Percentiles rank a stretch among this genome's conserved stretches.
phyloP scores from a whole-genome alignment of 2,113 vertebrate genomes.

The Perca flavescens region DNA sequence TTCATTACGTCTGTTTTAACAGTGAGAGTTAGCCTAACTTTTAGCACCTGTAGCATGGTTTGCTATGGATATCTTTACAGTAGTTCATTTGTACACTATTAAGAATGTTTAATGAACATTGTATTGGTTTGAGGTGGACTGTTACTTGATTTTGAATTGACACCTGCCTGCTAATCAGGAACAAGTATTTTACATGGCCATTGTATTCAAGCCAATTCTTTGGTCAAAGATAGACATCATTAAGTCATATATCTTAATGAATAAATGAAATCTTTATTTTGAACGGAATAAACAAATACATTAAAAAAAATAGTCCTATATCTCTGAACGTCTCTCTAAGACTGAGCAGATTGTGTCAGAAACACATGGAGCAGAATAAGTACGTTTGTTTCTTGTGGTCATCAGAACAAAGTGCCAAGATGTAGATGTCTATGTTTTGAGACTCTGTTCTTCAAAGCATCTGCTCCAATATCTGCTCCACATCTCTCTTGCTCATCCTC shows the following conservation, averaged over 20 bases:
- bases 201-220: neutral
- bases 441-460: neutral
- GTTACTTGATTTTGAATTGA: neutral
- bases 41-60: neutral
- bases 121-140: neutral
- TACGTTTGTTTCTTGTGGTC: neutral
- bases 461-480: slow-evolving; percentile 17
- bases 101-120: neutral
- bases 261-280: no score
- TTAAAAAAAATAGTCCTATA: neutral
- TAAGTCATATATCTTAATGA: neutral
- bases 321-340: neutral
- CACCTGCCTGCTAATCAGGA: neutral
- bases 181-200: neutral
- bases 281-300: no score
- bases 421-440: neutral
- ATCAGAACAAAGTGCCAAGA: neutral
- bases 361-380: neutral
- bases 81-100: neutral
- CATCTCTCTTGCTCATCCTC: slow-evolving; percentile 27
- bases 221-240: neutral
- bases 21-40: neutral
- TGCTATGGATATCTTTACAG: neutral
- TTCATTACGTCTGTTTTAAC: neutral
- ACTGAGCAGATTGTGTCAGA: neutral